phyloP scores from a whole-genome alignment of 2,888 invertebrate species.

The Oscheius myriophilus region DNA sequence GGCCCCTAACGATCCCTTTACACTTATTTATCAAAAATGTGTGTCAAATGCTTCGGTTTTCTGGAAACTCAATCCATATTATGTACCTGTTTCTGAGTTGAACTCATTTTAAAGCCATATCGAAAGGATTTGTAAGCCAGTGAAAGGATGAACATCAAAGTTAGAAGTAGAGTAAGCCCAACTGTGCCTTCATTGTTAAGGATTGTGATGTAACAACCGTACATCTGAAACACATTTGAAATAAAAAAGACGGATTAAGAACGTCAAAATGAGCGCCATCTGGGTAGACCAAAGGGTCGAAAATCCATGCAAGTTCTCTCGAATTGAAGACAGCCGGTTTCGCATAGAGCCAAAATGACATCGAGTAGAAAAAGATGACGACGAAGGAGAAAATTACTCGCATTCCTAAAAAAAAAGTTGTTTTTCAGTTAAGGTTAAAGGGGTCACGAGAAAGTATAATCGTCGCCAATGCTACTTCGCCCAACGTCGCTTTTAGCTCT shows the following conservation, averaged over 20 bases:
- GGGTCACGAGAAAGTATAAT: too few relatives aligned
- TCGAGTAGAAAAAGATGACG: not conserved
- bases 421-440: too few relatives aligned
- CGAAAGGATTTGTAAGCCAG: not conserved
- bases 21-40: too few relatives aligned
- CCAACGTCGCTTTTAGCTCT: too few relatives aligned
- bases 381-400: not conserved
- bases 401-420: not conserved
- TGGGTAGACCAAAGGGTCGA: not conserved
- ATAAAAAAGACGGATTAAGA: not conserved
- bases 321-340: constrained; percentile 3
- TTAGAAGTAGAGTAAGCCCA: not conserved
- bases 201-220: not conserved
- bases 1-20: too few relatives aligned
- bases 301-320: not conserved
- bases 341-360: not conserved
- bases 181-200: not conserved
- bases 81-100: constrained; percentile 1
- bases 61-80: too few relatives aligned
- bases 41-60: too few relatives aligned
- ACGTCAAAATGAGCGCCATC: not conserved
- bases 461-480: too few relatives aligned
- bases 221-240: not conserved
- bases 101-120: not conserved
- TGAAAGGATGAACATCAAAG: not conserved